Conservation (phyloP, 2,113 vertebrate genomes). For the Cichladusa arquata region DNA sequence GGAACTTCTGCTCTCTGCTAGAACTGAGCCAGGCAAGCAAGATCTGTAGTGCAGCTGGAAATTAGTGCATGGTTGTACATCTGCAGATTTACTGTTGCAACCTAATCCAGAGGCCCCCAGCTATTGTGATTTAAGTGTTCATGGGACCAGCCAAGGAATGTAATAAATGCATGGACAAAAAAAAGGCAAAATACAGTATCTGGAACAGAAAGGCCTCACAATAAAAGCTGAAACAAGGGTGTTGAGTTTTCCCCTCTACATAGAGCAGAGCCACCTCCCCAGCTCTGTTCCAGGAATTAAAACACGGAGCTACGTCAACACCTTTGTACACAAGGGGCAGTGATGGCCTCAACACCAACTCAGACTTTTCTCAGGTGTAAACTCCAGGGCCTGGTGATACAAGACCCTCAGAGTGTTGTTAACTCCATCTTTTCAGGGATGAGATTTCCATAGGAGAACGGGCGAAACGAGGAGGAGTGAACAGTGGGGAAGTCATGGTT, state of each 20-base stretch:
- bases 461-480: rapidly evolving
- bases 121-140: neutral
- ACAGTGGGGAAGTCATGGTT: neutral
- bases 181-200: neutral
- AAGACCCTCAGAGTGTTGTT: rapidly evolving
- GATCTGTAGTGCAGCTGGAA: neutral
- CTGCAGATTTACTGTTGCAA: neutral
- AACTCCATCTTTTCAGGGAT: neutral
- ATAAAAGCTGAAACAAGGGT: neutral
- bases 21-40: neutral
- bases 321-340: rapidly evolving
- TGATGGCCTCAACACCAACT: rapidly evolving
- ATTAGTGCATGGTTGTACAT: neutral
- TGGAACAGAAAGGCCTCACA: neutral
- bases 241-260: neutral
- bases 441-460: neutral
- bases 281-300: neutral
- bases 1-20: neutral
- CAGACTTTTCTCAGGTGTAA: neutral
- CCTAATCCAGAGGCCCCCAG: neutral
- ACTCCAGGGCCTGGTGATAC: neutral
- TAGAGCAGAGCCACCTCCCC: neutral
- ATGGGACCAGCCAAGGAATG: neutral
- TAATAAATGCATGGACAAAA: neutral
- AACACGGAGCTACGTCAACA: rapidly evolving